Base-by-base conservation (phyloP, 92 coral and sea anemone species). In the Porites lobata region DNA sequence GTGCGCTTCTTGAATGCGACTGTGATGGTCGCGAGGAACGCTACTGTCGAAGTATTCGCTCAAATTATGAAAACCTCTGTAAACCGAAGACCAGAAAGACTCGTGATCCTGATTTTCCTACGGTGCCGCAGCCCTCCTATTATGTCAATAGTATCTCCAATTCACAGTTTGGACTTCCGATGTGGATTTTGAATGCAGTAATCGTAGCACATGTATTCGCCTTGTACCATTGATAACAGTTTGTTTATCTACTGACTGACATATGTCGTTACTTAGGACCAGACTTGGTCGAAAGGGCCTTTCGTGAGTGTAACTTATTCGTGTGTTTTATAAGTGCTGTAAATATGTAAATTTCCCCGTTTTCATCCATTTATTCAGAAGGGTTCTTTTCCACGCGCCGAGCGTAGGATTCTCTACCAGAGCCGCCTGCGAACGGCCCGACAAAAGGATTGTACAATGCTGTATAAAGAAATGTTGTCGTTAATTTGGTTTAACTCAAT, bases 1-100 rank as follows among this genome's bases (percentile, higher is more conserved):
- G 91, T 69, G 83, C 90, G n/a, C 79, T 94, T 6, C 82, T 88
- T 58, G 94, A 94, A 26, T 98, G 99, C 69, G 99, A 98, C 57
- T 98, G 99, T 43, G 99, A 98, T 62, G 99, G 99, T 0, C 9
- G 8, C 14, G 90, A 90, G 61, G 99, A 98, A 53, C 87, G 86
- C 12, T 81, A 90, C 56, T 98, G 99, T 56, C 94, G 98, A 53
- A 98, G 93, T 1, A 91, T 98, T 38, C 88, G 93, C n/a, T 98
- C 98, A 5, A 93, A 98, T 82, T 92, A 95, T 43, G 90, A 93
- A 69, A 90, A 82, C 38, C 89, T 95, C 19, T 84, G 87, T 51
- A 75, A 73, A 72, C 52, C 38, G 69, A 38, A 38, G 47, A 64
- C 80, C 7, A 69, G 87, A 50, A 50, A 32, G 3, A 18, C 79